These are phyloP conservation scores for Pampusana beccarii DNA, from an alignment of 2,113 vertebrate species.

Conservation along the genomic window DNA sequence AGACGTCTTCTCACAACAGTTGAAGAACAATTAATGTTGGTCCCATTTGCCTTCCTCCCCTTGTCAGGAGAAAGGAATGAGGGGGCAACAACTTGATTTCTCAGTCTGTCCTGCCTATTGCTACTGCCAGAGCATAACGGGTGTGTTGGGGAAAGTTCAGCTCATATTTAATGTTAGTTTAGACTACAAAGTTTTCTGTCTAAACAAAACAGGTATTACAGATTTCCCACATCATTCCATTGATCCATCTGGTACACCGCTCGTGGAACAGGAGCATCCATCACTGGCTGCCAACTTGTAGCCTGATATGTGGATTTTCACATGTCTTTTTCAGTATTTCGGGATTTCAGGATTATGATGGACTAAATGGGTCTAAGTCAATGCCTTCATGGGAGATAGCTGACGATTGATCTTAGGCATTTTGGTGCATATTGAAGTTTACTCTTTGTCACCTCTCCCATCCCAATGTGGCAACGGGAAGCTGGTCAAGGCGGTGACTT, in stretches of 20 bases:
- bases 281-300: background rate
- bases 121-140: rapidly evolving
- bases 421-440: background rate
- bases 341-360: background rate
- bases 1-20: background rate
- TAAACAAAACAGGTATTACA: rapidly evolving
- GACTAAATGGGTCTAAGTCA: background rate
- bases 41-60: background rate
- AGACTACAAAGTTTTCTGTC: background rate
- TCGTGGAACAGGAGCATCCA: background rate
- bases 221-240: background rate
- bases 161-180: background rate
- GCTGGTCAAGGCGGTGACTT: background rate
- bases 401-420: background rate
- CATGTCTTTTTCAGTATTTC: background rate
- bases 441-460: background rate
- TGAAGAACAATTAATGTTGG: background rate
- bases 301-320: background rate
- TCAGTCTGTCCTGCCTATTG: background rate
- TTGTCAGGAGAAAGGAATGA: background rate
- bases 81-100: background rate
- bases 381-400: background rate
- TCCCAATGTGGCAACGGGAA: background rate
- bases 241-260: background rate
- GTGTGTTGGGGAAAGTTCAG: background rate